Evolutionary conservation across 2,888 invertebrate species (phyloP).

Genomic region (Gerris lacustris): DNA sequence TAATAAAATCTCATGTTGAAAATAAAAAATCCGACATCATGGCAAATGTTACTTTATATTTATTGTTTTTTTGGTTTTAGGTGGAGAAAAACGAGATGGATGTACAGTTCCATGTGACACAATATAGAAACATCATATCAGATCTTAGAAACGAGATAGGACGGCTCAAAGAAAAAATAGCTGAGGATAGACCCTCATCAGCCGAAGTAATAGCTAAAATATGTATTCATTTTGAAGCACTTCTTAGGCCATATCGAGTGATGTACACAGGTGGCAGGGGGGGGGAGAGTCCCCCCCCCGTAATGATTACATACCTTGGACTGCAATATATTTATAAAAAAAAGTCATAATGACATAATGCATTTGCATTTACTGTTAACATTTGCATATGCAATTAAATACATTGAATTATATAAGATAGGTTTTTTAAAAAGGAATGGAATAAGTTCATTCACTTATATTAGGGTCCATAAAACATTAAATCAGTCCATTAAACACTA

Average conservation of each 20-base stretch:
- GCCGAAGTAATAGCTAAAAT: constrained; percentile 15
- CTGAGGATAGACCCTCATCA: constrained; percentile 43
- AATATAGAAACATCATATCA: constrained; percentile 67
- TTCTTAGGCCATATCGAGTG: background rate
- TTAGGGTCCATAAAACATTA: too few species aligned
- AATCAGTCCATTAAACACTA: too few species aligned
- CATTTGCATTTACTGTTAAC: too few species aligned
- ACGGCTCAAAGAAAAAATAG: constrained; percentile 66
- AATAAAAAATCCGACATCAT: too few species aligned
- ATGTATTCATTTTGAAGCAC: background rate
- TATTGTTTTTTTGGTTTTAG: constrained; percentile 35
- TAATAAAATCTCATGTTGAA: background rate
- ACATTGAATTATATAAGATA: too few species aligned
- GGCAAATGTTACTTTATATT: too few species aligned
- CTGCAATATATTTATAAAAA: too few species aligned
- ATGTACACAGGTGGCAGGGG: constrained; percentile 13
- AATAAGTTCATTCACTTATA: too few species aligned
- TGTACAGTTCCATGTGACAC: constrained; percentile 66
- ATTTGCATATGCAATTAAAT: too few species aligned
- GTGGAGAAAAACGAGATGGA: constrained; percentile 52
- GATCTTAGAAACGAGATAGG: constrained; percentile 76
- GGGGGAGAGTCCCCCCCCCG: background rate
- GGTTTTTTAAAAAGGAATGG: too few species aligned
- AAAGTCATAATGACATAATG: too few species aligned
- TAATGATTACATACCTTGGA: too few species aligned